Percentiles rank a stretch among this genome's conserved stretches.
Evolutionary conservation across 2,888 invertebrate species (phyloP).

Genomic region (Pammene fasciana): DNA sequence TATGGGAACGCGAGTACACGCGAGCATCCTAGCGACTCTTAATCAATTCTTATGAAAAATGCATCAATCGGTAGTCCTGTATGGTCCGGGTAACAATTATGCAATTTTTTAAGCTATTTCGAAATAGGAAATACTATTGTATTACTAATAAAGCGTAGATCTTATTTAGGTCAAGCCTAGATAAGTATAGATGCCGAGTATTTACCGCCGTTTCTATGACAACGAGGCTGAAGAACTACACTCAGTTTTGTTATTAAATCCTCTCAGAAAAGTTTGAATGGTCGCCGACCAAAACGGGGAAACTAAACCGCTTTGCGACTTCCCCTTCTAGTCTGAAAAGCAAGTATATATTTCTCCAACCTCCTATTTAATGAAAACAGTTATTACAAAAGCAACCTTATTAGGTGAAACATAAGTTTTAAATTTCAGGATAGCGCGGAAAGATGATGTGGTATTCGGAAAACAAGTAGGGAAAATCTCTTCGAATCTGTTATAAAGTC

Average conservation of each 20-base stretch:
- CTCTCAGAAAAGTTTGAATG: constrained; percentile 58
- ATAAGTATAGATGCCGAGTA: background rate
- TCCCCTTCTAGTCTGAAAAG: constrained; percentile 46
- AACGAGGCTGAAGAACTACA: constrained; percentile 22
- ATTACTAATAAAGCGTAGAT: no score
- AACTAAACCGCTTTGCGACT: constrained; percentile 62
- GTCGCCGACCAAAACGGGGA: constrained; percentile 51
- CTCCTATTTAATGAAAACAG: background rate
- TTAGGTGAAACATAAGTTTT: background rate
- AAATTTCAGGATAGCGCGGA: background rate
- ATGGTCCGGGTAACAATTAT: no score
- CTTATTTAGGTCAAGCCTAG: no score
- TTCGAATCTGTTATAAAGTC: constrained; percentile 54
- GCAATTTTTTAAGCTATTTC: no score
- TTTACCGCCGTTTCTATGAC: background rate
- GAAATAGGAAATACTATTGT: no score
- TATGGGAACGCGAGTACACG: no score
- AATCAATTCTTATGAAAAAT: no score
- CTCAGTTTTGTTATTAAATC: constrained; percentile 56
- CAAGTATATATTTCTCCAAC: background rate
- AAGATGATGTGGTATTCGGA: background rate
- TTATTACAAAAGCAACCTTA: constrained; percentile 12
- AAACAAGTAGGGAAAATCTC: constrained; percentile 17
- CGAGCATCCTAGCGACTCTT: no score
- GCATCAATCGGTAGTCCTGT: no score